Conservation (phyloP, 2,888 invertebrate species). For the Diarsia mendica region DNA sequence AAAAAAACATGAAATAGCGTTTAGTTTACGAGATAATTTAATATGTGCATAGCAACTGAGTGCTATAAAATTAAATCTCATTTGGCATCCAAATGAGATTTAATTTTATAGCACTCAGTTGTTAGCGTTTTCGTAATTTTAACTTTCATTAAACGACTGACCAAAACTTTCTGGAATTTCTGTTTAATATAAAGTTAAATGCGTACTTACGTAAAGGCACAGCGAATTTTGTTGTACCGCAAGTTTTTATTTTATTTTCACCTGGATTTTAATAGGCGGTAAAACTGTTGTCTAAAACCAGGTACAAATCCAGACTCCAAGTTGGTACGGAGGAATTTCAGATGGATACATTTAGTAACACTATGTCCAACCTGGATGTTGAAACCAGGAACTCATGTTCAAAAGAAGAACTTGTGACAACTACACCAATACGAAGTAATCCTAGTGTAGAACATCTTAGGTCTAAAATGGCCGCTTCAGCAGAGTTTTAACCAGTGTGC, state of each 20-base stretch:
- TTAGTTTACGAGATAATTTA: slow-evolving; percentile 38
- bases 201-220: neutral
- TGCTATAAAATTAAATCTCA: slow-evolving; percentile 51
- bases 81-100: slow-evolving; percentile 42
- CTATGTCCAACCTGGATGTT: neutral
- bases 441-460: neutral
- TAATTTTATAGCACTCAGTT: too few species aligned
- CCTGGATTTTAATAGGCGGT: neutral
- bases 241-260: neutral
- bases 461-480: too few species aligned
- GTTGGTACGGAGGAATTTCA: neutral
- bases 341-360: neutral
- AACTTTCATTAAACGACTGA: slow-evolving; percentile 44
- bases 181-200: slow-evolving; percentile 29
- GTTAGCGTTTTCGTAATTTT: slow-evolving; percentile 46
- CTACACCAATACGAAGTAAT: neutral
- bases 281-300: neutral
- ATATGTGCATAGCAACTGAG: slow-evolving; percentile 27
- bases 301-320: neutral
- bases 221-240: neutral
- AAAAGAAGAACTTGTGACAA: neutral
- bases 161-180: slow-evolving; percentile 21
- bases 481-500: too few species aligned
- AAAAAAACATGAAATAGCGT: slow-evolving; percentile 20
- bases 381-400: neutral